Base-by-base conservation (phyloP, 2,888 invertebrate genomes). In the Ecliptopera silaceata region DNA sequence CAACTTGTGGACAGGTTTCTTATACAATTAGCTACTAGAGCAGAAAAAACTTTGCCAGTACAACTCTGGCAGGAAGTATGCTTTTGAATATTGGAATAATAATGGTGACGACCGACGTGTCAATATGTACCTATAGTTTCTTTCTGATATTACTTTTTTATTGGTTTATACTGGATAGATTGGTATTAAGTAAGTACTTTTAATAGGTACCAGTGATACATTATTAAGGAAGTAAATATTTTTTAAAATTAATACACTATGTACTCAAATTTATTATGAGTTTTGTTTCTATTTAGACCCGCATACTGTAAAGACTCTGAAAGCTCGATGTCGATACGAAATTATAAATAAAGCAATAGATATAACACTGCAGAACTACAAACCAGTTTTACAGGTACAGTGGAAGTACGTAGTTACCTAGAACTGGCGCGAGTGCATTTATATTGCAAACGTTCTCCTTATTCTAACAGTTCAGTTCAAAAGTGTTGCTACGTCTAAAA, bases 1-100 rank as follows among this genome's bases (percentile, higher is more conserved):
- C 75, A 78, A 84, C 83, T 83, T 79, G 81, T 78, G 81, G 82
- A 86, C 84, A 84, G 81, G 77, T 79, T 77, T 78, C 79, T 85
- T 79, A 82, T 79, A 81, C 80, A 83, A 87, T 87, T 85, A 84
- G 73, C 76, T 71, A 73, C 79, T 82, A 80, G 80, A 77, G 34
- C 57, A 59, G 39, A 59, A 61, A 57, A 83, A 79, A 76, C 77
- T 64, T 61, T 71, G 56, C 61, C 59, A 18, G 51, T 47, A 48
- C 17, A 42, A 42, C 43, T 38, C 32, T 20, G 36, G 31, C 44
- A 47, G 47, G 31, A 51, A 51, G 32, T 43, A 12, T 26, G 6
- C 42, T 58, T 58, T 53, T 49, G 53, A 36, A 53, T 53, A 47
- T 42, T 26, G 22, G n/a, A n/a, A n/a, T n/a, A n/a, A n/a, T n/a